Conservation (phyloP, 2,888 invertebrate genomes). For the Hirtodrosophila trivittata region DNA sequence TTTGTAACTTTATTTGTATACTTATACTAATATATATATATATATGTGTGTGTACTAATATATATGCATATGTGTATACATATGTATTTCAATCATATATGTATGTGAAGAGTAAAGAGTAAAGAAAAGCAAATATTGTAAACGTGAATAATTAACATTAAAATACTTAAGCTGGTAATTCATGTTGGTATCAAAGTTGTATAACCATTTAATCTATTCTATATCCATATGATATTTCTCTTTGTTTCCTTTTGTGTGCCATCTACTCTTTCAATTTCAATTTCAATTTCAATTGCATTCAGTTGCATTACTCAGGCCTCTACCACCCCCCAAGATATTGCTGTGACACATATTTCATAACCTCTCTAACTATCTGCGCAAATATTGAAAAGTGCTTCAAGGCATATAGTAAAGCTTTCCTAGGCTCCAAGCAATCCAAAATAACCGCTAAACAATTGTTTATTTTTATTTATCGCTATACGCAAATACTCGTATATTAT, state of each 20-base stretch:
- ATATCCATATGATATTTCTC: conserved; percentile 10
- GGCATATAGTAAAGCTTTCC: conserved; percentile 52
- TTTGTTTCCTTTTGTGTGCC: conserved; percentile 5
- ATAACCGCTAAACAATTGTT: conserved; percentile 30
- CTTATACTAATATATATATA: conserved; percentile 26
- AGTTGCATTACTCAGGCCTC: conserved; percentile 46
- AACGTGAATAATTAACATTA: no score
- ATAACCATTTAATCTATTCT: neutral
- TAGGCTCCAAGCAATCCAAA: conserved; percentile 50
- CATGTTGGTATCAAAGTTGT: neutral
- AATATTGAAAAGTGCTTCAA: conserved; percentile 25
- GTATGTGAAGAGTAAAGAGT: no score
- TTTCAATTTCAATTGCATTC: neutral
- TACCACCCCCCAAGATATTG: conserved; percentile 46
- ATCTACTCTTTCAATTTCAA: conserved; percentile 9
- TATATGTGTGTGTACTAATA: conserved; percentile 14
- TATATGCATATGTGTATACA: conserved; percentile 1
- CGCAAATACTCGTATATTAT: conserved; percentile 8
- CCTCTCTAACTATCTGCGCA: conserved; percentile 54
- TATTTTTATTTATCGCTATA: conserved; percentile 9
- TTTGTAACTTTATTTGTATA: conserved; percentile 53
- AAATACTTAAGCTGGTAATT: neutral
- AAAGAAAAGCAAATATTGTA: no score
- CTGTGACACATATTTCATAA: conserved; percentile 58
- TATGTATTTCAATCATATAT: conserved; percentile 6